Conservation (phyloP, 2,797 vertebrate genomes). For the Phataginus tetradactyla region DNA sequence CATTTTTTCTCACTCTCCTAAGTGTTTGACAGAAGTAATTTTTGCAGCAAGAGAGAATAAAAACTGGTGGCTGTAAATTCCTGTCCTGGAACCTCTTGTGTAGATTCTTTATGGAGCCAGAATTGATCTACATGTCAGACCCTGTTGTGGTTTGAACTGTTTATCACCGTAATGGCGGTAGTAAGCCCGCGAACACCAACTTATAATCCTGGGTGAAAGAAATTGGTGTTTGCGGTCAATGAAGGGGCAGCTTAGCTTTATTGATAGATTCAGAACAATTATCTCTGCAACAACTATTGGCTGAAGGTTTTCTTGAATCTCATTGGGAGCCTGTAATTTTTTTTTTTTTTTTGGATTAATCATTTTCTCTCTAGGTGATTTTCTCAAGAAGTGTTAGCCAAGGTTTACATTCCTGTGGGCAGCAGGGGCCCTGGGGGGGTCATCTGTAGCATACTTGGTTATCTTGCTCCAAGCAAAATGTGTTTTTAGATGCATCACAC, state of each 20-base stretch:
- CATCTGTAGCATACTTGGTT: background rate
- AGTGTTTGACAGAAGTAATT: constrained; percentile 90
- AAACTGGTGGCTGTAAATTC: constrained; percentile 88
- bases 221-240: constrained; percentile 85
- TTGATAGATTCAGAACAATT: constrained; percentile 87
- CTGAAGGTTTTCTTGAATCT: constrained; percentile 76
- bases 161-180: constrained; percentile 89
- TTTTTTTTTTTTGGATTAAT: constrained; percentile 66
- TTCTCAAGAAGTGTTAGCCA: constrained; percentile 45
- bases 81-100: constrained; percentile 87
- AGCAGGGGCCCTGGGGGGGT: background rate
- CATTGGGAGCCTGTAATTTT: constrained; percentile 52
- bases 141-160: constrained; percentile 90
- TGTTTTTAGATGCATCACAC: background rate
- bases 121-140: constrained; percentile 90
- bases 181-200: constrained; percentile 85
- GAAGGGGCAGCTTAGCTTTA: constrained; percentile 84
- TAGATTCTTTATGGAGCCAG: constrained; percentile 88
- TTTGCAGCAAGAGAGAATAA: constrained; percentile 88
- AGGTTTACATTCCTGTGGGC: background rate
- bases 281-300: constrained; percentile 82
- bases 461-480: background rate
- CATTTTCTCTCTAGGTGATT: constrained; percentile 60
- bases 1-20: constrained; percentile 82
- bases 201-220: constrained; percentile 86